phyloP scores from a whole-genome alignment of 2,797 vertebrate genomes.

The Okamejei kenojei region DNA sequence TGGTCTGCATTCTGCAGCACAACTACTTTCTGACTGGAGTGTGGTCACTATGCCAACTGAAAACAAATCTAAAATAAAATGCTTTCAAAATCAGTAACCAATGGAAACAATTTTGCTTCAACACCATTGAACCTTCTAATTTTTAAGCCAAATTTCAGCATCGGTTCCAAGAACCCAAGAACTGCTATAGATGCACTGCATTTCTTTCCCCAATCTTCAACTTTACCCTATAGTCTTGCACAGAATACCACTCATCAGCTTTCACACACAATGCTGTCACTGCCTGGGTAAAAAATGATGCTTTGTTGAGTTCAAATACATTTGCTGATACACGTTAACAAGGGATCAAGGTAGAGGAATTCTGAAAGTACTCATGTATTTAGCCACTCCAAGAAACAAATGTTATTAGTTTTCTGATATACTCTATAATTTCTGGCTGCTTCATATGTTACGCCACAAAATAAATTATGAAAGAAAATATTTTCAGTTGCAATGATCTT shows the following conservation, averaged over 20 bases:
- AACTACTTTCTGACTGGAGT: too few relatives aligned
- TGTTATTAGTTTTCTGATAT: background rate
- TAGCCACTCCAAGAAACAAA: background rate
- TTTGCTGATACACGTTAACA: background rate
- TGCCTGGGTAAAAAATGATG: background rate
- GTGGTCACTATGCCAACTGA: background rate
- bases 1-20: too few relatives aligned
- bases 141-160: background rate
- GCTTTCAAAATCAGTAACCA: background rate
- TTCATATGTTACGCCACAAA: background rate
- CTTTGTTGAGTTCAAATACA: background rate
- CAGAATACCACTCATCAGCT: background rate
- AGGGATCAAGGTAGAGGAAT: background rate
- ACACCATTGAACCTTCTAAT: background rate
- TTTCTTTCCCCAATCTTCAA: background rate
- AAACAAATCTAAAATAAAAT: background rate
- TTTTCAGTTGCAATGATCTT: background rate
- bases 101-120: background rate
- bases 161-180: background rate
- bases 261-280: background rate
- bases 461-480: background rate
- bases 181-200: background rate
- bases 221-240: background rate
- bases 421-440: background rate
- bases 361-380: background rate